Conservation (phyloP, 2,113 vertebrate species). For the Cromileptes altivelis region DNA sequence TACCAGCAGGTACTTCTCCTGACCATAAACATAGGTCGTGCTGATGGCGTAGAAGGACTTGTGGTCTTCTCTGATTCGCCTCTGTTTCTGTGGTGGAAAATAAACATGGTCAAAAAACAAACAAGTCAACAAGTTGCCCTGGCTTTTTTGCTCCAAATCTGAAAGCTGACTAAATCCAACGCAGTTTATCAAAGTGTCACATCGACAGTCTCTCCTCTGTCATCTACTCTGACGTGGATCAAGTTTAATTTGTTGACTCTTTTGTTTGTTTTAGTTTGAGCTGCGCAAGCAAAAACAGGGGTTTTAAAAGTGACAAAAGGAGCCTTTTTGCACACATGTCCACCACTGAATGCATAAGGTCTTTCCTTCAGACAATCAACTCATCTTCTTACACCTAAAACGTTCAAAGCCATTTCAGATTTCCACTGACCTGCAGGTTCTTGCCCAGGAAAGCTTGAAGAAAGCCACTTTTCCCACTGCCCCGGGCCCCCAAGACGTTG, state of each 20-base stretch:
- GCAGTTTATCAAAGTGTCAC: background rate
- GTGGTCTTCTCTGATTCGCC: slow-evolving; percentile 92
- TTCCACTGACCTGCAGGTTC: slow-evolving; percentile 88
- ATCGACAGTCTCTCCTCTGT: background rate
- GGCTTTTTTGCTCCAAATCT: background rate
- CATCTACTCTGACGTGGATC: background rate
- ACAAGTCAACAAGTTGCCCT: background rate
- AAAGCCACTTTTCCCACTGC: slow-evolving; percentile 94
- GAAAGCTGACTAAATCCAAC: background rate
- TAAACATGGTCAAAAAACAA: slow-evolving; percentile 1
- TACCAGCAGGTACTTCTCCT: slow-evolving; percentile 99
- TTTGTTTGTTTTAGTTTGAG: background rate
- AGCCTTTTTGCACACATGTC: background rate
- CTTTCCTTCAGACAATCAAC: background rate
- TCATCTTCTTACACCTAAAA: background rate
- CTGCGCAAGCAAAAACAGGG: background rate
- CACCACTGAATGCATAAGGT: background rate
- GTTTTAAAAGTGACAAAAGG: background rate
- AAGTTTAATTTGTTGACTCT: background rate
- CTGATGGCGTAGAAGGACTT: slow-evolving; percentile 97
- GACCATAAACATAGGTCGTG: slow-evolving; percentile 97
- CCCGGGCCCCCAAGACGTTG: slow-evolving; percentile 92
- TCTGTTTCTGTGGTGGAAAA: slow-evolving; percentile 75
- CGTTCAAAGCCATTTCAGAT: background rate
- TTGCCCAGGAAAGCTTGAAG: slow-evolving; percentile 94